phyloP scores from a whole-genome alignment of 2,797 vertebrate species.

The Pseudochaenichthys georgianus region DNA sequence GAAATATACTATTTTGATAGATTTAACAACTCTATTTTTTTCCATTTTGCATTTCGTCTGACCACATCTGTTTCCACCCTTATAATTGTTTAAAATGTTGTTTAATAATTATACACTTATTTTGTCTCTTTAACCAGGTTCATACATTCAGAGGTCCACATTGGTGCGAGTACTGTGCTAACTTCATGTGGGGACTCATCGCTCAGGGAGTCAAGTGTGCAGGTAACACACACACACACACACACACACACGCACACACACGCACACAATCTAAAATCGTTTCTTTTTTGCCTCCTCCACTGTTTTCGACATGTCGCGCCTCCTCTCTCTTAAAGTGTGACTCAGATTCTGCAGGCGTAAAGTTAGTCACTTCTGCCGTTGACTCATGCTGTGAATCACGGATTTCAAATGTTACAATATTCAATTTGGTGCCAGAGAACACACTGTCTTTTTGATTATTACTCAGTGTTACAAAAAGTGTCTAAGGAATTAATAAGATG shows the following conservation, averaged over 20 bases:
- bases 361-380: conserved; percentile 54
- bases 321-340: conserved; percentile 33
- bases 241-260: background rate
- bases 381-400: conserved; percentile 45
- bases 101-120: too few relatives aligned
- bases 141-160: conserved; percentile 95
- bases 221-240: conserved; percentile 83
- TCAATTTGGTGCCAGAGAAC: conserved; percentile 49
- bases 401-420: conserved; percentile 56
- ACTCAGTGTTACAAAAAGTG: background rate
- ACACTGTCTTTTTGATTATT: conserved; percentile 35
- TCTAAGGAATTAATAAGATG: too few relatives aligned
- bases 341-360: conserved; percentile 39
- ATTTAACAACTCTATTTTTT: background rate
- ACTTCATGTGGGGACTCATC: conserved; percentile 99
- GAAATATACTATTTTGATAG: background rate
- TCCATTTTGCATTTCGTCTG: background rate
- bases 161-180: conserved; percentile 98
- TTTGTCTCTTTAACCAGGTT: conserved; percentile 79
- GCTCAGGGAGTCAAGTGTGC: conserved; percentile 97
- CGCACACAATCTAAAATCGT: background rate
- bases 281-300: background rate
- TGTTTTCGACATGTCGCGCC: background rate
- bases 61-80: background rate
- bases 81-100: background rate